Evolutionary conservation across 2,113 vertebrate species (phyloP).

Genomic region (Oreotrochilus melanogaster): DNA sequence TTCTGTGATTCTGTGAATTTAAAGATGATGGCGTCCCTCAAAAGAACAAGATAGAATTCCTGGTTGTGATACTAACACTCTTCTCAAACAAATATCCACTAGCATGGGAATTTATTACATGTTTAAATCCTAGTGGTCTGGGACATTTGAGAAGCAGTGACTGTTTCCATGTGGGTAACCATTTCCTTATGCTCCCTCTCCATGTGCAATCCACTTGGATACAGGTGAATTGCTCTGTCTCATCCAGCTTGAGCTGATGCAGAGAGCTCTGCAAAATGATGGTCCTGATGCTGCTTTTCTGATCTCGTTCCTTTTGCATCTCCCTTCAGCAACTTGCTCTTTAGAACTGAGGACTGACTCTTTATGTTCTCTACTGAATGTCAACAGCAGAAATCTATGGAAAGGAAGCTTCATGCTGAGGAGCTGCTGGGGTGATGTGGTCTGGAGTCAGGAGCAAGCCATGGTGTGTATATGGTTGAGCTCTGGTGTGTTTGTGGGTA

Average conservation of each 20-base stretch:
- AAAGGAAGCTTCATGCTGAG: background rate
- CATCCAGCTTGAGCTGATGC: background rate
- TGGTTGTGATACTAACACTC: background rate
- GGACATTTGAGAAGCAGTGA: background rate
- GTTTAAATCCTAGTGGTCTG: background rate
- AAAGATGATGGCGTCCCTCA: background rate
- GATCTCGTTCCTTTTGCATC: background rate
- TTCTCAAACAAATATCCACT: background rate
- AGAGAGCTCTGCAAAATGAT: background rate
- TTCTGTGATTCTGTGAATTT: background rate
- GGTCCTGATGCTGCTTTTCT: background rate
- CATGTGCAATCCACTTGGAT: background rate
- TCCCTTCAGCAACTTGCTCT: background rate
- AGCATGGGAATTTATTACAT: background rate
- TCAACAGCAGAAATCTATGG: background rate
- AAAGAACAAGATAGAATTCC: background rate
- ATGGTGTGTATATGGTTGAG: background rate
- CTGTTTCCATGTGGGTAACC: background rate
- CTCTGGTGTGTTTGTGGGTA: background rate
- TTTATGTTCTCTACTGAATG: background rate
- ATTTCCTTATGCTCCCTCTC: accelerated
- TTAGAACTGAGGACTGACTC: background rate
- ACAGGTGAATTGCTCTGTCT: background rate
- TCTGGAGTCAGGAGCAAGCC: background rate
- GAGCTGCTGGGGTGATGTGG: background rate